Conservation (phyloP, 2,888 invertebrate species). For the Crepidodera aurea region DNA sequence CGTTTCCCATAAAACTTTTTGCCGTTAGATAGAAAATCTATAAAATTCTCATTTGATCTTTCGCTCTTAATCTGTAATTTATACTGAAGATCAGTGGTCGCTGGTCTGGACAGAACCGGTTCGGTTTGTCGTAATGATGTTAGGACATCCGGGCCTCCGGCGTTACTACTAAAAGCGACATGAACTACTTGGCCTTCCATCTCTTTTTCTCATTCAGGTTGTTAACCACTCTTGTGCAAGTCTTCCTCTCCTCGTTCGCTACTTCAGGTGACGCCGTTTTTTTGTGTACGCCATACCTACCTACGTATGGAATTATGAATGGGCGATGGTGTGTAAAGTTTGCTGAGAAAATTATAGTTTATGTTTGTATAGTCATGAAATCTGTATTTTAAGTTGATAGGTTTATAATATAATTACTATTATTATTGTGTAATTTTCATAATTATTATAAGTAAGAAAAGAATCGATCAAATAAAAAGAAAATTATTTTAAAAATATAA, state of each 20-base stretch:
- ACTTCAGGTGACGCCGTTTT: neutral
- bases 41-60: constrained; percentile 30
- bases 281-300: neutral
- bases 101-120: constrained; percentile 30
- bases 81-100: constrained; percentile 34
- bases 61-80: constrained; percentile 35
- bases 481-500: no score
- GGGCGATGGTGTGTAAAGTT: neutral
- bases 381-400: neutral
- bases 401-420: neutral
- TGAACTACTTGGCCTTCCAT: neutral
- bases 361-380: neutral
- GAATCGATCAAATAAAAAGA: no score
- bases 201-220: neutral
- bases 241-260: neutral
- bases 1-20: neutral
- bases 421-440: no score
- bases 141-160: constrained; percentile 47
- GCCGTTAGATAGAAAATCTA: constrained; percentile 10
- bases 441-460: no score
- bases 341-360: neutral
- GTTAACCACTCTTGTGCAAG: neutral
- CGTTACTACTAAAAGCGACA: constrained; percentile 20
- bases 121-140: constrained; percentile 37
- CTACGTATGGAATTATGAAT: neutral